Evolutionary conservation across 2,888 invertebrate genomes (phyloP).

Genomic region (Melangyna quadrimaculata): DNA sequence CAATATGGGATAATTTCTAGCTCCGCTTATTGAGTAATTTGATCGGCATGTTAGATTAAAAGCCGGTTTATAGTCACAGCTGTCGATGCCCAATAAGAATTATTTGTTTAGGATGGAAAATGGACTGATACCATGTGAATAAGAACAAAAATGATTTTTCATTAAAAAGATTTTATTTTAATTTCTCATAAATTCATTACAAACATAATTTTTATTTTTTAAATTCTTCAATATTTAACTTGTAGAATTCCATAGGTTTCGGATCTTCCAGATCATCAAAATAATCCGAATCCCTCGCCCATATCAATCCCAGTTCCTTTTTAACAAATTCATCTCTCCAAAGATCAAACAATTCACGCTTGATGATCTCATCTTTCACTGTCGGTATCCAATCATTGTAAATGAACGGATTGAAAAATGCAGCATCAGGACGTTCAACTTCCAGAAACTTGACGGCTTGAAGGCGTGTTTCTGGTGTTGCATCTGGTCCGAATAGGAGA

Average conservation of each 20-base stretch:
- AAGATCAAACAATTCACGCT: conserved; percentile 75
- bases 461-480: conserved; percentile 63
- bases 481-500: conserved; percentile 74
- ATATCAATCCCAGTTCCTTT: conserved; percentile 77
- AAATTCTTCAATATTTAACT: conserved; percentile 29
- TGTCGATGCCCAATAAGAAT: no score
- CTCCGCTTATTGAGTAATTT: no score
- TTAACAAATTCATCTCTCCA: conserved; percentile 78
- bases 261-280: conserved; percentile 75
- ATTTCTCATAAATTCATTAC: not conserved
- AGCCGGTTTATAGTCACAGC: no score
- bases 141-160: not conserved
- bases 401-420: conserved; percentile 75
- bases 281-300: conserved; percentile 77
- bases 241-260: conserved; percentile 76
- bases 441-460: conserved; percentile 75
- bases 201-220: not conserved
- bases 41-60: no score
- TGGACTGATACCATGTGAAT: no score
- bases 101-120: no score
- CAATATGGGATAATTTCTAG: conserved; percentile 75
- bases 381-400: conserved; percentile 79
- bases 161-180: no score
- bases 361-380: conserved; percentile 76
- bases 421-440: conserved; percentile 80